These are phyloP conservation scores for Zaprionus davidi DNA, from an alignment of 1,140 invertebrate genomes.

Conservation along the genomic window DNA sequence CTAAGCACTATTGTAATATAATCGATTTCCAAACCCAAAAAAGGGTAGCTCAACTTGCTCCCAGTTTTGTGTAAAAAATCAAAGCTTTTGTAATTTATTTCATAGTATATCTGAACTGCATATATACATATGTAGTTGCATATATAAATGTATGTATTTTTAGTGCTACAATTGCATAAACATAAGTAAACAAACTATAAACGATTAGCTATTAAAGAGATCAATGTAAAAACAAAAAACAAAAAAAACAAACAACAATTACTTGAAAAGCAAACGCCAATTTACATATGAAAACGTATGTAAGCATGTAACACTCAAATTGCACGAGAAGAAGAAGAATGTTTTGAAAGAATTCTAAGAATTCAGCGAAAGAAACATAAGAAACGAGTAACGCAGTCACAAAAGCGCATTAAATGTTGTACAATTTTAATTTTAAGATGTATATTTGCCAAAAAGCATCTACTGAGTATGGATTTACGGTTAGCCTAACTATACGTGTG, in stretches of 20 bases:
- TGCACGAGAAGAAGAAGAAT: constrained; percentile 16
- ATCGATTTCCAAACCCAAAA: constrained; percentile 40
- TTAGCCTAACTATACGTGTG: constrained; percentile 53
- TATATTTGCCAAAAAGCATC: constrained; percentile 38
- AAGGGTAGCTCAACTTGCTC: constrained; percentile 26
- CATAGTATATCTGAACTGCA: constrained; percentile 64
- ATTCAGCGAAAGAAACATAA: constrained; percentile 41
- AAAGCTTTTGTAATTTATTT: constrained; percentile 82
- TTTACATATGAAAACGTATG: constrained; percentile 59
- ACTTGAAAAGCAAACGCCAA: constrained; percentile 78
- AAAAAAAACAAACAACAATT: constrained; percentile 46
- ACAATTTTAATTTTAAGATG: constrained; percentile 50
- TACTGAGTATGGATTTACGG: constrained; percentile 29
- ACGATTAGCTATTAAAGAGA: constrained; percentile 49
- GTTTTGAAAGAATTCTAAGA: constrained; percentile 67
- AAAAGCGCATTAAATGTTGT: constrained; percentile 35
- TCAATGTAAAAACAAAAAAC: constrained; percentile 67
- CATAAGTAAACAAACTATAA: constrained; percentile 18
- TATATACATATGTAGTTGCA: constrained; percentile 14
- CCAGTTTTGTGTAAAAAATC: constrained; percentile 69
- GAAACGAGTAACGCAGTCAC: constrained; percentile 4
- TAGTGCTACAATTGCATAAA: constrained; percentile 6
- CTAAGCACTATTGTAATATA: constrained; percentile 69
- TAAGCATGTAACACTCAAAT: constrained; percentile 9
- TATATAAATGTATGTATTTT: constrained; percentile 15